These are phyloP conservation scores for Ostrea denselamellosa DNA, from an alignment of 1,140 invertebrate species.

Conservation along the genomic window DNA sequence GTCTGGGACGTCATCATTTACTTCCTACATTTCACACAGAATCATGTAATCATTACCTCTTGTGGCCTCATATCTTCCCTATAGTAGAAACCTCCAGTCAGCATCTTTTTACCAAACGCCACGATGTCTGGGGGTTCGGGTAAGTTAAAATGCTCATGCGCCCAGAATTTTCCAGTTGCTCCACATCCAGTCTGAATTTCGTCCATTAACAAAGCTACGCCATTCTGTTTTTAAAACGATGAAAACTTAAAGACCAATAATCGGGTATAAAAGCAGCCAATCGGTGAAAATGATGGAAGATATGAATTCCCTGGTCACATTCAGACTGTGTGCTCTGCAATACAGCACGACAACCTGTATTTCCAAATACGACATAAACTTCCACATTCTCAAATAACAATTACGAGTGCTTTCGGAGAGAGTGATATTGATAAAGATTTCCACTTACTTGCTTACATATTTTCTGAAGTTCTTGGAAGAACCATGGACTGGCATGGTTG, in stretches of 20 bases:
- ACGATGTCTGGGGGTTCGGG: slow-evolving; percentile 93
- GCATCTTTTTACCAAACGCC: slow-evolving; percentile 99
- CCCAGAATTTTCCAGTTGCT: slow-evolving; percentile 98
- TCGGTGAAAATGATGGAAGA: too few relatives aligned
- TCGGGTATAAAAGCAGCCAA: too few relatives aligned
- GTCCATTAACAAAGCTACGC: slow-evolving; percentile 89
- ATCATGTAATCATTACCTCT: slow-evolving; percentile 69
- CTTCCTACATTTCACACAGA: neutral
- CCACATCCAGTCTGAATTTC: slow-evolving; percentile 99
- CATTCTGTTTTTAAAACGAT: slow-evolving; percentile 65
- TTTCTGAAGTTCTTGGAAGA: slow-evolving; percentile 92
- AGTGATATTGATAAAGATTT: neutral
- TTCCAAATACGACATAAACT: too few relatives aligned
- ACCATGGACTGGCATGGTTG: slow-evolving; percentile 93
- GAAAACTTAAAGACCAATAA: too few relatives aligned
- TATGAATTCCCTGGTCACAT: too few relatives aligned
- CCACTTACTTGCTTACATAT: slow-evolving; percentile 86
- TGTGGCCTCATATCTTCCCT: slow-evolving; percentile 86
- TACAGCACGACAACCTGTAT: neutral
- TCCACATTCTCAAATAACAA: too few relatives aligned
- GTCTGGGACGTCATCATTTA: too few relatives aligned
- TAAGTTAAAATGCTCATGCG: slow-evolving; percentile 95
- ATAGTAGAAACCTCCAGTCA: slow-evolving; percentile 96
- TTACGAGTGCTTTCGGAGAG: too few relatives aligned
- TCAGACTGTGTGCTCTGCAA: too few relatives aligned